Conservation (phyloP, 2,797 vertebrate species). For the Ctenochaetus hawaiiensis region DNA sequence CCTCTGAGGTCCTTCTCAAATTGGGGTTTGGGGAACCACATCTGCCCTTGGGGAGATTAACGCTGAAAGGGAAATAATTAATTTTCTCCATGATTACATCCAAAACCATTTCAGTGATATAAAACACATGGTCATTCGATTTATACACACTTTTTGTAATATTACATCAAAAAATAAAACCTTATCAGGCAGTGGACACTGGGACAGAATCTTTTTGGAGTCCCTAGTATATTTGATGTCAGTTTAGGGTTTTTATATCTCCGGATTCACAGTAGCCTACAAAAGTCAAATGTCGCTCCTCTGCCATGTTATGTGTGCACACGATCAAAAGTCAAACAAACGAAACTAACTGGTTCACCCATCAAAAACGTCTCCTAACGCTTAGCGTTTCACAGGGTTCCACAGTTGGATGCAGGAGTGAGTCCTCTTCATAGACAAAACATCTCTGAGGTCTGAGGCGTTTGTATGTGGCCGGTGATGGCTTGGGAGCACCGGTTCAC, state of each 20-base stretch:
- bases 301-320: background rate
- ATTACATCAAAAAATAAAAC: too few species aligned
- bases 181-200: too few species aligned
- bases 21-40: too few species aligned
- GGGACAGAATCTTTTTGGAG: too few species aligned
- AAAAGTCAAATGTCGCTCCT: background rate
- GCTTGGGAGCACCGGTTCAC: slow-evolving; percentile 37
- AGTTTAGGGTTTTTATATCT: background rate
- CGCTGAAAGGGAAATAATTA: too few species aligned
- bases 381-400: background rate
- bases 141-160: too few species aligned
- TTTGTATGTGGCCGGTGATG: slow-evolving; percentile 18
- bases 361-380: background rate
- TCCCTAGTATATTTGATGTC: too few species aligned
- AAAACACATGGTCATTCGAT: too few species aligned
- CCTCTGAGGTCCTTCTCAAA: too few species aligned
- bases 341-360: background rate
- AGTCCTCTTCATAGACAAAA: background rate
- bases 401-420: slow-evolving; percentile 1
- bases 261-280: background rate
- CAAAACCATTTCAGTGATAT: too few species aligned
- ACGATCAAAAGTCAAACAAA: background rate
- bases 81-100: too few species aligned
- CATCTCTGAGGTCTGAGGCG: slow-evolving; percentile 49
- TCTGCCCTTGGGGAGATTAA: too few species aligned